A percentile compares a stretch with the other conserved stretches of the same genome.
These are phyloP conservation scores for Lophochroa leadbeateri DNA, from an alignment of 2,113 vertebrate species.

Conservation along the genomic window DNA sequence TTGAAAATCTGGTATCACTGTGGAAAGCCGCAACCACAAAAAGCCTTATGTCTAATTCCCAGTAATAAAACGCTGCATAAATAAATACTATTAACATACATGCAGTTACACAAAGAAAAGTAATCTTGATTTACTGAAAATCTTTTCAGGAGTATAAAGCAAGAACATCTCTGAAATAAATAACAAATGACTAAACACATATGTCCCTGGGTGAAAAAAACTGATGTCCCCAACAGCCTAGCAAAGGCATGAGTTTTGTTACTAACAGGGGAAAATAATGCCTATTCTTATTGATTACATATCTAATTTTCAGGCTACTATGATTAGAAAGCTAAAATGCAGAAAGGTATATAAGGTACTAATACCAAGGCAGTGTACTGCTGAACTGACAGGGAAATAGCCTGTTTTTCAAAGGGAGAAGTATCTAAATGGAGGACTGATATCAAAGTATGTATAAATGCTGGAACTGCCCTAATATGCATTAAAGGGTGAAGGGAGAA, in stretches of 20 bases:
- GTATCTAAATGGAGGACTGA: neutral
- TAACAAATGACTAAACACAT: neutral
- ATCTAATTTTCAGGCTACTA: neutral
- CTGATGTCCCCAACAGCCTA: neutral
- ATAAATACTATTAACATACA: neutral
- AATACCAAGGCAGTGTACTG: neutral
- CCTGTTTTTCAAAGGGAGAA: neutral
- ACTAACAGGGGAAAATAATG: fast-evolving
- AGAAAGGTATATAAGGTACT: neutral
- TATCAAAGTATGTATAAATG: neutral
- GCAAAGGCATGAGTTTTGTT: neutral
- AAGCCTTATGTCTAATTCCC: neutral
- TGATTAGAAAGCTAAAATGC: neutral
- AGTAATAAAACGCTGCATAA: neutral
- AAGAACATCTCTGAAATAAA: neutral
- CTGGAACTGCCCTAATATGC: neutral
- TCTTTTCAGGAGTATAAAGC: neutral
- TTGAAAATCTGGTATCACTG: neutral
- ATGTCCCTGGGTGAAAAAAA: neutral
- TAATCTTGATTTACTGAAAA: neutral
- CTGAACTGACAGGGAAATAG: neutral
- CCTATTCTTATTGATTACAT: neutral
- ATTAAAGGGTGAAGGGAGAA: neutral
- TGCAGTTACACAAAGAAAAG: neutral
- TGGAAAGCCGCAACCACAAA: neutral